phyloP scores from a whole-genome alignment of 1,140 invertebrate genomes.

The Drosophila ambigua region DNA sequence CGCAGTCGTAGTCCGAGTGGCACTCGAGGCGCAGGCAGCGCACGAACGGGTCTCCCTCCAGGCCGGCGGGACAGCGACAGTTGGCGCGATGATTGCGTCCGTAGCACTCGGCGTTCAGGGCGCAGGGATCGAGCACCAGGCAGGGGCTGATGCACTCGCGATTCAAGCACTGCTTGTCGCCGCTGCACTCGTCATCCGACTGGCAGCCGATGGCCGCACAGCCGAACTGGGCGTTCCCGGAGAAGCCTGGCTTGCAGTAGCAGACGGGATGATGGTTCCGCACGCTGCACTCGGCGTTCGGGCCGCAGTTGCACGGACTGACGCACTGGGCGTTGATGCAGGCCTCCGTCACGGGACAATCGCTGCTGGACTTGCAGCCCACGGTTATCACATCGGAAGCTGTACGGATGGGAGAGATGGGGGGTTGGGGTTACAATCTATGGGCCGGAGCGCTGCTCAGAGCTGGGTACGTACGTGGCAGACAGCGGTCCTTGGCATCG shows the following conservation, averaged over 20 bases:
- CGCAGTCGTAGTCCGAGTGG: constrained; percentile 90
- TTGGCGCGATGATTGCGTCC: constrained; percentile 90
- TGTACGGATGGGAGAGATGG: constrained; percentile 56
- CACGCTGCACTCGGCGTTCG: constrained; percentile 91
- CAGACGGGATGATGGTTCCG: constrained; percentile 92
- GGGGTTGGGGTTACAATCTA: not conserved
- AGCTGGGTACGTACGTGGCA: constrained; percentile 88
- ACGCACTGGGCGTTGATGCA: constrained; percentile 91
- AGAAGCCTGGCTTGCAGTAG: constrained; percentile 90
- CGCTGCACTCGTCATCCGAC: constrained; percentile 90
- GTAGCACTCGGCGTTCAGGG: constrained; percentile 92
- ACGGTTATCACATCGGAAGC: constrained; percentile 86
- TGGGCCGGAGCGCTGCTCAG: fast-evolving
- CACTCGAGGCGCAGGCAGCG: constrained; percentile 92
- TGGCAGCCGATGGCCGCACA: constrained; percentile 93
- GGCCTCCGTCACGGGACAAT: constrained; percentile 91
- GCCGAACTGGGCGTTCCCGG: constrained; percentile 92
- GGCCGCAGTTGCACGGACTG: constrained; percentile 93
- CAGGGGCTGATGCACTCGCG: constrained; percentile 92
- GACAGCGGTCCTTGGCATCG: constrained; percentile 89
- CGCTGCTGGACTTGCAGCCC: constrained; percentile 90
- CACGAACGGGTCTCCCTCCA: constrained; percentile 90
- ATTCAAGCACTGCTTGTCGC: constrained; percentile 92
- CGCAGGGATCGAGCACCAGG: constrained; percentile 90
- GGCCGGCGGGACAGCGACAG: constrained; percentile 90